Percentiles rank a stretch among this genome's conserved stretches.
Evolutionary conservation across 2,113 vertebrate species (phyloP).

Genomic region (Chiloscyllium plagiosum): DNA sequence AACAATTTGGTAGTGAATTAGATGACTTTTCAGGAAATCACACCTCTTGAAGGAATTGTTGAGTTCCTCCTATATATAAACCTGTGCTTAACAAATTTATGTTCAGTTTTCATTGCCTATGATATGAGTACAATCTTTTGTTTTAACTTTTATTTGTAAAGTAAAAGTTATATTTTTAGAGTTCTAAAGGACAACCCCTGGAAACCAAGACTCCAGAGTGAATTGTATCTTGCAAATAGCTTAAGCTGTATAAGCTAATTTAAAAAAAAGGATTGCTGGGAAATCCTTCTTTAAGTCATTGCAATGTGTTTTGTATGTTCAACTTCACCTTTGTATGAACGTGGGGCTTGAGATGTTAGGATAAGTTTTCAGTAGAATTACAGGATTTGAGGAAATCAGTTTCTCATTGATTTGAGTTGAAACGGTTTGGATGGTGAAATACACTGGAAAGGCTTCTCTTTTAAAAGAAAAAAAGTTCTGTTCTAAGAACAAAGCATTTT

Average conservation of each 20-base stretch:
- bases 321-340: neutral
- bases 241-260: neutral
- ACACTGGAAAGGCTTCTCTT: slow-evolving; percentile 9
- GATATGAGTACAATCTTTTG: neutral
- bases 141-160: neutral
- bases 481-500: slow-evolving; percentile 23
- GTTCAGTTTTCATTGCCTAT: neutral
- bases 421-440: neutral
- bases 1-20: neutral
- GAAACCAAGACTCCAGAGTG: neutral
- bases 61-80: neutral
- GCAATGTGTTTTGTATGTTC: neutral
- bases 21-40: neutral
- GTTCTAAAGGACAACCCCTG: neutral
- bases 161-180: neutral
- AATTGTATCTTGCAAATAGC: neutral
- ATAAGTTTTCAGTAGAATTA: slow-evolving; percentile 11
- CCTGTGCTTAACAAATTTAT: neutral
- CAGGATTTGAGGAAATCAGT: neutral
- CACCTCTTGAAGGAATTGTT: neutral
- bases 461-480: slow-evolving; percentile 3
- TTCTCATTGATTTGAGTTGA: neutral
- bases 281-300: slow-evolving; percentile 10
- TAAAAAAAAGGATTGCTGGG: slow-evolving; percentile 34
- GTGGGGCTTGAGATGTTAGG: neutral